Evolutionary conservation across 2,113 vertebrate genomes (phyloP).

Genomic region (Antennarius striatus): DNA sequence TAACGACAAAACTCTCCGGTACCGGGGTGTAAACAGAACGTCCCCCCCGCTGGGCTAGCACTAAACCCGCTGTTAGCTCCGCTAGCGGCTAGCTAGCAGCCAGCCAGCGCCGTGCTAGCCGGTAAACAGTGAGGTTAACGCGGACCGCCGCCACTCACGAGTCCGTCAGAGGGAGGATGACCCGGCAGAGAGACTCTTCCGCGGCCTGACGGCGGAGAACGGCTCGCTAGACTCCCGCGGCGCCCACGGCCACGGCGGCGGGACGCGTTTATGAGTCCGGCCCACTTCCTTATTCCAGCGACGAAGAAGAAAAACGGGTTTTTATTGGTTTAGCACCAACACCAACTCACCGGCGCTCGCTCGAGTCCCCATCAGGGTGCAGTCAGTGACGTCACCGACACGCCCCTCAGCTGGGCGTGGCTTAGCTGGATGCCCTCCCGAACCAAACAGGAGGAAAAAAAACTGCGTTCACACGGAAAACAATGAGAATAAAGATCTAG

Average conservation of each 20-base stretch:
- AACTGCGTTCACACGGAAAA: too few relatives aligned
- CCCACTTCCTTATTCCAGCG: slow-evolving; percentile 68
- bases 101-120: too few relatives aligned
- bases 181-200: slow-evolving; percentile 8
- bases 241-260: not conserved
- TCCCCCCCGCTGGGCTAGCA: too few relatives aligned
- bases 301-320: slow-evolving; percentile 55
- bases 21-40: too few relatives aligned
- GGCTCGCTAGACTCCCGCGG: not conserved
- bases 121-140: not conserved
- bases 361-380: slow-evolving; percentile 72
- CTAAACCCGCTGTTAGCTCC: too few relatives aligned
- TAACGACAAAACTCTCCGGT: too few relatives aligned
- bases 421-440: not conserved
- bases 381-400: slow-evolving; percentile 31
- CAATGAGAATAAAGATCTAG: too few relatives aligned
- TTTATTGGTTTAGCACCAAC: slow-evolving; percentile 80
- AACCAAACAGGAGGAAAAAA: too few relatives aligned
- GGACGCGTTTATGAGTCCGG: slow-evolving; percentile 7
- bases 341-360: slow-evolving; percentile 79
- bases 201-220: not conserved
- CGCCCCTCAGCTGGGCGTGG: slow-evolving; percentile 8
- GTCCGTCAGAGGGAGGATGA: slow-evolving; percentile 27
- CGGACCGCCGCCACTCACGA: slow-evolving; percentile 42
- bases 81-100: not conserved